Conservation (phyloP, 2,113 vertebrate genomes). For the Haplochromis burtoni region DNA sequence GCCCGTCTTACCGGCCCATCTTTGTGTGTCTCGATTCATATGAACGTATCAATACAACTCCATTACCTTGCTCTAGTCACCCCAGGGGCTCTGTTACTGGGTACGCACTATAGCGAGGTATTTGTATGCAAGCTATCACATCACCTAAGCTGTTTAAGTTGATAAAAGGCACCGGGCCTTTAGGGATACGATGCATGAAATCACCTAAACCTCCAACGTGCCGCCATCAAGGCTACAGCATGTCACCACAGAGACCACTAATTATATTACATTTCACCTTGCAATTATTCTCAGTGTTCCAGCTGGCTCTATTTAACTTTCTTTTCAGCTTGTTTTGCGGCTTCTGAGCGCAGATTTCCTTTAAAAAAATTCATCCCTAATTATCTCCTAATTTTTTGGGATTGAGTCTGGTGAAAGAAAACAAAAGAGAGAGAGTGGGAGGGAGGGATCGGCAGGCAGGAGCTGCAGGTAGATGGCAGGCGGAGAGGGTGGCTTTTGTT, state of each 20-base stretch:
- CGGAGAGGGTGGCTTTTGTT: conserved; percentile 10
- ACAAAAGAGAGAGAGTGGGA: not conserved
- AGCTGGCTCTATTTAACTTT: not conserved
- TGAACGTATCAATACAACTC: conserved; percentile 4
- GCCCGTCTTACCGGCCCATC: not conserved
- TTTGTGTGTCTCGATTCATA: not conserved
- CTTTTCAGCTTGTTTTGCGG: not conserved
- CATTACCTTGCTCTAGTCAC: conserved; percentile 6
- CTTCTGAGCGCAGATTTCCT: not conserved
- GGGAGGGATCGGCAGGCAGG: not conserved
- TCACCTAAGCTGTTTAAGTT: conserved; percentile 45
- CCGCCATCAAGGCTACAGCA: not conserved
- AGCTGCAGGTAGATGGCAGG: not conserved
- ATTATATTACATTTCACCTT: not conserved
- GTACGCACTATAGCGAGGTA: not conserved
- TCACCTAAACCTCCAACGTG: conserved; percentile 1
- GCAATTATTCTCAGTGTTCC: not conserved
- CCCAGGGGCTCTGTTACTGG: not conserved
- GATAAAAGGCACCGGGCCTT: conserved; percentile 19
- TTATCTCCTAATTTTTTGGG: not conserved
- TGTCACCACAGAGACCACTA: conserved; percentile 8
- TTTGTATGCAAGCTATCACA: conserved; percentile 37
- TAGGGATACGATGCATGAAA: conserved; percentile 19
- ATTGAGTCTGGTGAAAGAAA: not conserved
- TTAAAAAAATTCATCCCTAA: not conserved